Conservation (phyloP, 2,888 invertebrate genomes). For the Oscheius sp. region DNA sequence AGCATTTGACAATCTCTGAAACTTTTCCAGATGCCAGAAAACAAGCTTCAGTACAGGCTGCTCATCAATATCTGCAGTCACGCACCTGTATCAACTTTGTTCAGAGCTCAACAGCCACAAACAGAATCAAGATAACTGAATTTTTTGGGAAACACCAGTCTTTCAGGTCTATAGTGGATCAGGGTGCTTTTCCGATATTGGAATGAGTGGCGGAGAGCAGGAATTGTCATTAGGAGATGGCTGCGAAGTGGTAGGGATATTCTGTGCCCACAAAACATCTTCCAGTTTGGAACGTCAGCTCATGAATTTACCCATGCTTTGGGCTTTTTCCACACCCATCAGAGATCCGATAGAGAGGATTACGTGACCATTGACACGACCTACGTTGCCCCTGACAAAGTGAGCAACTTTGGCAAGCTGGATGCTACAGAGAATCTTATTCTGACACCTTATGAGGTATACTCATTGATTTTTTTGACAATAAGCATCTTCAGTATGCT, state of each 20-base stretch:
- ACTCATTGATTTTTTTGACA: no score
- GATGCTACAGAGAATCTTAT: constrained; percentile 32
- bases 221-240: constrained; percentile 47
- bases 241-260: constrained; percentile 46
- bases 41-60: constrained; percentile 30
- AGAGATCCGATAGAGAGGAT: constrained; percentile 49
- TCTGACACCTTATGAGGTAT: constrained; percentile 46
- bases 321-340: constrained; percentile 49
- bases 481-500: constrained; percentile 8
- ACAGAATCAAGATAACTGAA: constrained; percentile 39
- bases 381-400: constrained; percentile 38
- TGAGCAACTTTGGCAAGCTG: constrained; percentile 35
- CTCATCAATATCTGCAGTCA: constrained; percentile 27
- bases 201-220: constrained; percentile 50
- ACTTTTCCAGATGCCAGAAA: constrained; percentile 27
- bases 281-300: constrained; percentile 49
- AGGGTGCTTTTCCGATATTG: constrained; percentile 48
- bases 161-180: constrained; percentile 40
- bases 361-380: constrained; percentile 47
- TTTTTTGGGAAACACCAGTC: no score
- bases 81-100: constrained; percentile 46
- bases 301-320: constrained; percentile 49
- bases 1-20: background rate
- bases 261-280: no score
- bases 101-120: constrained; percentile 38